phyloP scores from a whole-genome alignment of 2,888 invertebrate species.

The Agelastica alni region DNA sequence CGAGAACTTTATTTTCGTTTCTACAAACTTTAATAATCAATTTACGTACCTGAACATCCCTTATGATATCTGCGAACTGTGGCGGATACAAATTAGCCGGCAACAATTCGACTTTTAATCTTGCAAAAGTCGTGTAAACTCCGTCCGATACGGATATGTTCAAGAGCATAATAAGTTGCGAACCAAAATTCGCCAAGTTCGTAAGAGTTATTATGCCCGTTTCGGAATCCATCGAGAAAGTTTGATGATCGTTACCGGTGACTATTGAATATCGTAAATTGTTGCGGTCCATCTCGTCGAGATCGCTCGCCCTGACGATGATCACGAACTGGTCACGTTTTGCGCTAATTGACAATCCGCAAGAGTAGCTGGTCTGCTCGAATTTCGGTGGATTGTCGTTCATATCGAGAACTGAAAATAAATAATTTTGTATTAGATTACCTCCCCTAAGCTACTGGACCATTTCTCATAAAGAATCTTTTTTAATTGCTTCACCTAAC shows the following conservation, averaged over 20 bases:
- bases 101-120: constrained; percentile 76
- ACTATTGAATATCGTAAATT: constrained; percentile 81
- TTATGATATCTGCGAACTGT: constrained; percentile 73
- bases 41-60: constrained; percentile 76
- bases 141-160: constrained; percentile 97
- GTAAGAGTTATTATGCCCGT: constrained; percentile 70
- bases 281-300: constrained; percentile 77
- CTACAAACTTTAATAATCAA: too few relatives aligned
- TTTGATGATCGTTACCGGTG: constrained; percentile 78
- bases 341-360: constrained; percentile 79
- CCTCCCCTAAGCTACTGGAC: too few relatives aligned
- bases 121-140: constrained; percentile 87
- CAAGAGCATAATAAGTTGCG: constrained; percentile 64
- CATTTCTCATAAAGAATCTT: too few relatives aligned
- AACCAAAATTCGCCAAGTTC: constrained; percentile 74
- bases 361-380: constrained; percentile 79
- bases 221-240: constrained; percentile 67
- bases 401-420: constrained; percentile 75
- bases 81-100: constrained; percentile 82
- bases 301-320: constrained; percentile 86
- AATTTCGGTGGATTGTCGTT: constrained; percentile 90
- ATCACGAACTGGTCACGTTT: constrained; percentile 86
- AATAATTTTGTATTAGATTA: constrained; percentile 5
- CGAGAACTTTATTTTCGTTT: too few relatives aligned
- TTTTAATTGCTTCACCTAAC: too few relatives aligned